Conservation (phyloP, 2,113 vertebrate genomes). For the Myiagra hebetior region DNA sequence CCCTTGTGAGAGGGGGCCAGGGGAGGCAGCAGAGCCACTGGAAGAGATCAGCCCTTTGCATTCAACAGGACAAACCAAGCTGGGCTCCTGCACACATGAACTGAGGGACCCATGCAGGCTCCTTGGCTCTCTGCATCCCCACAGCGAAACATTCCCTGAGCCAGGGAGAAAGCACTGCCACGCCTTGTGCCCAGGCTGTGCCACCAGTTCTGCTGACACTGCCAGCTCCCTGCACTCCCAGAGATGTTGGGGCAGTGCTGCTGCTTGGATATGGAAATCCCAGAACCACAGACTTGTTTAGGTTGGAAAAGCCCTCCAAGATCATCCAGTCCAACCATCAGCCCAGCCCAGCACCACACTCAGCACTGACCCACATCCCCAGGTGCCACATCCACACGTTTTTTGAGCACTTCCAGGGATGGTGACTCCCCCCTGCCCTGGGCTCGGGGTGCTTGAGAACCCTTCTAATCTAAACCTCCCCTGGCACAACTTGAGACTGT, state of each 20-base stretch:
- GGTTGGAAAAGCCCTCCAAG: background rate
- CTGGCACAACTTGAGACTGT: fast-evolving
- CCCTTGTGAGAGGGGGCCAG: background rate
- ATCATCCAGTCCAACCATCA: background rate
- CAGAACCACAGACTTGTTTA: background rate
- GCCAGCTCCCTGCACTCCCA: background rate
- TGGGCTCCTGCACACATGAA: background rate
- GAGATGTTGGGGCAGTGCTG: background rate
- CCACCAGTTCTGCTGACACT: background rate
- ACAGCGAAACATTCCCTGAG: background rate
- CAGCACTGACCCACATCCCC: background rate
- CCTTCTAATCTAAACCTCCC: background rate
- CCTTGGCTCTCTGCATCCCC: background rate
- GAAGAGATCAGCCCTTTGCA: background rate
- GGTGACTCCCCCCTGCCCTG: background rate
- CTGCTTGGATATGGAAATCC: background rate
- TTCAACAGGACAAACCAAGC: background rate
- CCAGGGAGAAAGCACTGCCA: background rate
- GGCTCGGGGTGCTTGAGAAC: background rate
- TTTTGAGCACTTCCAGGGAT: background rate
- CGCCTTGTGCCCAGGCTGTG: background rate
- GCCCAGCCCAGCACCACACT: background rate
- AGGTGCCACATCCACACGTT: background rate
- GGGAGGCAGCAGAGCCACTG: background rate
- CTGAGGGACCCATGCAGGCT: background rate